A percentile compares a stretch with the other conserved stretches of the same genome.
These are phyloP conservation scores for Agapostemon virescens DNA, from an alignment of 2,888 invertebrate species.

Conservation along the genomic window DNA sequence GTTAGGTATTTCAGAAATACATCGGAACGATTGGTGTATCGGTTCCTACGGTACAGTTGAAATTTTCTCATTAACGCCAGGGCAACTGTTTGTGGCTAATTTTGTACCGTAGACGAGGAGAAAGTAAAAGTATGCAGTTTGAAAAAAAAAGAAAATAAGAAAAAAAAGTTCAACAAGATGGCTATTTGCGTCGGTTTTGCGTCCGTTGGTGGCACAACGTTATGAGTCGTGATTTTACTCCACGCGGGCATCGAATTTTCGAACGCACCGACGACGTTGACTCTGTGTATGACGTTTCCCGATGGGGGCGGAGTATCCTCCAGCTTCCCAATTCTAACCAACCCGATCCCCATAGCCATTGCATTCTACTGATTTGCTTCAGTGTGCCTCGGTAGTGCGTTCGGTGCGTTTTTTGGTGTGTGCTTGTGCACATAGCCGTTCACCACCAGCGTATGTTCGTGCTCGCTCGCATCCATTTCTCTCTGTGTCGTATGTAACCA, in stretches of 20 bases:
- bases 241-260: slow-evolving; percentile 47
- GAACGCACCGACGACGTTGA: slow-evolving; percentile 51
- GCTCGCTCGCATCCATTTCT: slow-evolving; percentile 47
- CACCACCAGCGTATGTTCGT: slow-evolving; percentile 50
- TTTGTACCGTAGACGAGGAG: slow-evolving; percentile 21
- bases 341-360: slow-evolving; percentile 66
- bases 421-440: slow-evolving; percentile 55
- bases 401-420: slow-evolving; percentile 56
- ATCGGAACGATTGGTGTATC: not conserved
- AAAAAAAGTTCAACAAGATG: slow-evolving; percentile 45
- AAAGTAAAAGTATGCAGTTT: slow-evolving; percentile 54
- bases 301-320: slow-evolving; percentile 70
- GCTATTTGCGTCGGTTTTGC: slow-evolving; percentile 61
- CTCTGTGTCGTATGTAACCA: slow-evolving; percentile 49
- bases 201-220: slow-evolving; percentile 22
- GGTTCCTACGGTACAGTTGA: not conserved
- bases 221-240: slow-evolving; percentile 35
- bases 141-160: slow-evolving; percentile 40
- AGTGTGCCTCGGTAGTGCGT: slow-evolving; percentile 61
- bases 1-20: not conserved
- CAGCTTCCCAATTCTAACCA: slow-evolving; percentile 70
- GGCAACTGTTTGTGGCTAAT: slow-evolving; percentile 40
- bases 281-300: slow-evolving; percentile 53
- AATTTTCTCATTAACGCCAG: slow-evolving; percentile 8
- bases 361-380: slow-evolving; percentile 69